Percentiles rank a stretch among this genome's conserved stretches.
Evolutionary conservation across 64 coral and sea anemone genomes (phyloP).

Genomic region (Cladopsammia gracilis): DNA sequence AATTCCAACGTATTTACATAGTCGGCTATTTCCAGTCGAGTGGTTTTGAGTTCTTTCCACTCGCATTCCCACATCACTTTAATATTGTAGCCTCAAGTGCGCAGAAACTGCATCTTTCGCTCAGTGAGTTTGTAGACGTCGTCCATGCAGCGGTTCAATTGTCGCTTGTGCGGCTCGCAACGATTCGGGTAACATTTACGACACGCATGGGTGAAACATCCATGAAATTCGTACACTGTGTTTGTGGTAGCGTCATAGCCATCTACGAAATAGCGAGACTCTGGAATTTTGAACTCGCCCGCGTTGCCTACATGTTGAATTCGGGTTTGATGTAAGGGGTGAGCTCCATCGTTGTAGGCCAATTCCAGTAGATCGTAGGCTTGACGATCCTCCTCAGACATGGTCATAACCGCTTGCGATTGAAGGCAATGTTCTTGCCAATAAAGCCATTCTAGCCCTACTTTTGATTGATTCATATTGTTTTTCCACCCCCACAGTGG

Average conservation of each 20-base stretch:
- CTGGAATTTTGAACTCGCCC: too few relatives aligned
- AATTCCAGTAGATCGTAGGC: too few relatives aligned
- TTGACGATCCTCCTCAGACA: too few relatives aligned
- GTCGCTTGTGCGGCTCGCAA: not conserved
- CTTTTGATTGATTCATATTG: not conserved
- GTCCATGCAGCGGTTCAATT: not conserved
- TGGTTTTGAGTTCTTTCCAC: not conserved
- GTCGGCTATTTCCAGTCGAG: not conserved
- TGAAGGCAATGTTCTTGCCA: not conserved
- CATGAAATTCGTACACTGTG: constrained; percentile 40
- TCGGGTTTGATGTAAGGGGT: too few relatives aligned
- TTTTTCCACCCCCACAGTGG: not conserved
- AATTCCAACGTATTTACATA: not conserved
- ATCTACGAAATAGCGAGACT: too few relatives aligned
- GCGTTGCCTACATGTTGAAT: too few relatives aligned
- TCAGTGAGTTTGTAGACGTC: not conserved
- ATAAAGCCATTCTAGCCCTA: not conserved
- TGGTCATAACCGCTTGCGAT: too few relatives aligned
- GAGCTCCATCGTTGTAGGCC: too few relatives aligned
- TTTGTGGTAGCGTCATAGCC: not conserved
- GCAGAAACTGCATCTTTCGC: not conserved
- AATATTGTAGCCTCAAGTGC: not conserved
- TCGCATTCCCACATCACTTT: constrained; percentile 27
- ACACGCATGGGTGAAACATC: constrained; percentile 21
- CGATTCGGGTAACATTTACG: not conserved